phyloP scores from a whole-genome alignment of 2,888 invertebrate species.

The Asteroscopus sphinx region DNA sequence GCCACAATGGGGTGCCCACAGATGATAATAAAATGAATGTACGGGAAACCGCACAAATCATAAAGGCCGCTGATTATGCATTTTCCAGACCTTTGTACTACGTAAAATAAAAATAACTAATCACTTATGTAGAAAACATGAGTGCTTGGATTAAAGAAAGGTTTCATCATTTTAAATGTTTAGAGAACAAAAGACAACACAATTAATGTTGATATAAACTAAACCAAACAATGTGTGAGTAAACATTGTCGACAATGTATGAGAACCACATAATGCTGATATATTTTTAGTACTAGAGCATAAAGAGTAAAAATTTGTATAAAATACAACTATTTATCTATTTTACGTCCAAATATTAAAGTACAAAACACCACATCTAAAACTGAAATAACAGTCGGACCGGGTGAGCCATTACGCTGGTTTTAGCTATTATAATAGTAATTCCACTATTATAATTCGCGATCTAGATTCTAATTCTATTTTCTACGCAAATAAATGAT shows the following conservation, averaged over 20 bases:
- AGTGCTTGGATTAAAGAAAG: constrained; percentile 25
- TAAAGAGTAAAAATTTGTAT: constrained; percentile 6
- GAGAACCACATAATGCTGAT: constrained; percentile 31
- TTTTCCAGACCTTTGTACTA: constrained; percentile 32
- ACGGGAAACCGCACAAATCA: constrained; percentile 50
- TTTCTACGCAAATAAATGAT: no score
- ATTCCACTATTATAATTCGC: constrained; percentile 37
- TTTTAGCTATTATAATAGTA: constrained; percentile 38
- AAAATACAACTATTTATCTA: constrained; percentile 1
- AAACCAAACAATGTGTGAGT: constrained; percentile 40
- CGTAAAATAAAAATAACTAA: constrained; percentile 36
- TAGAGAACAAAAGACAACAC: constrained; percentile 39
- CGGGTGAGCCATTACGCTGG: constrained; percentile 14
- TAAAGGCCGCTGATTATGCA: constrained; percentile 48
- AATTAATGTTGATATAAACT: constrained; percentile 48
- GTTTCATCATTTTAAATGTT: constrained; percentile 30
- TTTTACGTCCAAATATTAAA: background rate
- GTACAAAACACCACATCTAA: background rate
- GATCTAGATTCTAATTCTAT: constrained; percentile 40
- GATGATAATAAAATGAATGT: constrained; percentile 56
- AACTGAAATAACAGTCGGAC: constrained; percentile 1
- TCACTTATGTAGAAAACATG: constrained; percentile 37
- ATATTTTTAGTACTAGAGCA: constrained; percentile 21
- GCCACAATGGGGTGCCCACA: constrained; percentile 45
- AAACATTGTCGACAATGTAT: constrained; percentile 36